These are phyloP conservation scores for Pitta sordida DNA, from an alignment of 2,113 vertebrate species.

Conservation along the genomic window DNA sequence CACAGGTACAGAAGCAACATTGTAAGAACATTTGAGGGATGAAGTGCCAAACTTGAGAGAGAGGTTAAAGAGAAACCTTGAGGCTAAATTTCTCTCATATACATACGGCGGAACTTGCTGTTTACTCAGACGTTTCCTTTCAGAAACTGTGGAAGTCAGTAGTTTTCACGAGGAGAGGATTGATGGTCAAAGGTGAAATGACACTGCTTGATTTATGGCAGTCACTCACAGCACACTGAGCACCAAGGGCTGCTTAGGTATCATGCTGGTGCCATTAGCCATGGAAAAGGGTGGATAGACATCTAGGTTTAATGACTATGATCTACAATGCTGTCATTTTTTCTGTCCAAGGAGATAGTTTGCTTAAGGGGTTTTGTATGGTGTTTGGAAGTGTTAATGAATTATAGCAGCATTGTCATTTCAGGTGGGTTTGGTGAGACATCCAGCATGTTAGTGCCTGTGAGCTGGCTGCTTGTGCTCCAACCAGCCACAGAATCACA, in stretches of 20 bases:
- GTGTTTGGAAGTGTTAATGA: not conserved
- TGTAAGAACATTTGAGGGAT: not conserved
- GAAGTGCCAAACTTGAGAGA: not conserved
- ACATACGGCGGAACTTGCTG: constrained; percentile 50
- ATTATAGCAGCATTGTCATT: not conserved
- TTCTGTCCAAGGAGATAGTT: not conserved
- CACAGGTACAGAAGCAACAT: not conserved
- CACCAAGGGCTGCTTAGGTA: not conserved
- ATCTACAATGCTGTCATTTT: not conserved
- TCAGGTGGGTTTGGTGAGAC: not conserved
- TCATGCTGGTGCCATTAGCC: not conserved
- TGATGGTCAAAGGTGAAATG: constrained; percentile 60
- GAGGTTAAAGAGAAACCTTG: not conserved
- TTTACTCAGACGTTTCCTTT: constrained; percentile 74
- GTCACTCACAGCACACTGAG: not conserved
- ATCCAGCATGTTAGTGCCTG: not conserved
- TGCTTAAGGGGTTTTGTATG: not conserved
- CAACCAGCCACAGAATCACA: not conserved
- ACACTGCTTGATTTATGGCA: not conserved
- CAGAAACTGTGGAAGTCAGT: constrained; percentile 65
- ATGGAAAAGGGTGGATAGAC: not conserved
- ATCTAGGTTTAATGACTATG: not conserved
- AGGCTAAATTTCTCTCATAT: too few species aligned
- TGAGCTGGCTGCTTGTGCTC: not conserved
- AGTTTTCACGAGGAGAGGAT: constrained; percentile 71